Base-by-base conservation (phyloP, 2,113 vertebrate species). In the Trinectes maculatus region DNA sequence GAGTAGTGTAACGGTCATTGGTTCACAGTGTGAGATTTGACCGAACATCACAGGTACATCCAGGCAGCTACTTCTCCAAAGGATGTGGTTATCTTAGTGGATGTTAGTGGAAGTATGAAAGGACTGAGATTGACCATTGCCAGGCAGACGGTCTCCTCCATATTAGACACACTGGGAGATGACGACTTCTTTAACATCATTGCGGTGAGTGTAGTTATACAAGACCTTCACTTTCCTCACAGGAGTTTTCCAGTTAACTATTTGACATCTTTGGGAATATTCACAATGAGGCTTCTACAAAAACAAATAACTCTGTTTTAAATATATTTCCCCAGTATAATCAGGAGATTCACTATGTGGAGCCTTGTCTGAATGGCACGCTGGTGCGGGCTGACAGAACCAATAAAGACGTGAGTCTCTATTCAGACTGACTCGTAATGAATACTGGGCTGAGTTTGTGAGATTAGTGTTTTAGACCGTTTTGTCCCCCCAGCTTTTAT, bases 161-260 rank as follows among this genome's bases (percentile, higher is more conserved):
- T 99, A 85, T 87, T 99, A 89, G 98, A 99, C 82, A 99, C 98
- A 1, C 95, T 99, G 44, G 98, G 98, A 66, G 98, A 99, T 15
- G 96, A 99, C 48, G 98, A 99, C 91, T 99, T 99, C 91, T 98
- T 99, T 90, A 99, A 99, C 88, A 95, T 99, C 60, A 96, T 99
- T 71, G 96, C 96, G 34, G 98, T 98, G 82, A 85, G 95, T 79
- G 57, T 19, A 42, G 1, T 26, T 43, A 2, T n/a, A n/a, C n/a
- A n/a, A n/a, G n/a, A n/a, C n/a, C n/a, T n/a, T n/a, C n/a, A n/a
- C n/a, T n/a, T n/a, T n/a, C n/a, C n/a, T n/a, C n/a, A n/a, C n/a
- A n/a, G n/a, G n/a, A n/a, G n/a, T n/a, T n/a, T n/a, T n/a, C n/a
- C n/a, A n/a, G n/a, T n/a, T n/a, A n/a, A n/a, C n/a, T n/a, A n/a